phyloP scores from a whole-genome alignment of 1,140 invertebrate species.

The Drosophila sturtevanti region DNA sequence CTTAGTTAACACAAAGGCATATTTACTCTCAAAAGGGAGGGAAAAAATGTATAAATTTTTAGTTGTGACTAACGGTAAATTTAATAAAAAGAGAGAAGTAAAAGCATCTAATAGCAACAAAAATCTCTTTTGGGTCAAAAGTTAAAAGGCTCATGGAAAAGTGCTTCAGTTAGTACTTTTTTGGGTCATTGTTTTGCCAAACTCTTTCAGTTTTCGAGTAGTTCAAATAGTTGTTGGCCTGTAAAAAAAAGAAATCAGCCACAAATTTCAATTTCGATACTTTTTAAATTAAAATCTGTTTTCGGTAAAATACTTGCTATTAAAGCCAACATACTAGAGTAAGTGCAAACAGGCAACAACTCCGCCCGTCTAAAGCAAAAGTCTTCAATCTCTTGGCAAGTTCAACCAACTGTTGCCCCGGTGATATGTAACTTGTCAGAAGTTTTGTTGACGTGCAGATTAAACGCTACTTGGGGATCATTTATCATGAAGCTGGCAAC shows the following conservation, averaged over 20 bases:
- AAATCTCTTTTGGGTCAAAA: conserved; percentile 42
- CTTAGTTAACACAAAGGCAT: conserved; percentile 79
- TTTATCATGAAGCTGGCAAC: conserved; percentile 63
- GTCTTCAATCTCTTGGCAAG: conserved; percentile 28
- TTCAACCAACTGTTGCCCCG: conserved; percentile 72
- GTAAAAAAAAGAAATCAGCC: background rate
- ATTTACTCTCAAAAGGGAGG: conserved; percentile 64
- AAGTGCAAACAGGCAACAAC: background rate
- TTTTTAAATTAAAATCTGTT: conserved; percentile 26
- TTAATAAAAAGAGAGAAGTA: conserved; percentile 60
- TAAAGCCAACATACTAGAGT: conserved; percentile 24
- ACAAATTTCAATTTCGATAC: conserved; percentile 6
- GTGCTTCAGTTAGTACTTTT: conserved; percentile 43
- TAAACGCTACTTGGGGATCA: conserved; percentile 62
- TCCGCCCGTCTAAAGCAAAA: background rate
- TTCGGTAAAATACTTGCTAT: conserved; percentile 36
- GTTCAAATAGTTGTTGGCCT: conserved; percentile 18
- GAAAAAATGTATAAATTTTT: conserved; percentile 75
- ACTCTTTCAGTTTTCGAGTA: conserved; percentile 30
- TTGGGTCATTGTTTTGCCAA: conserved; percentile 17
- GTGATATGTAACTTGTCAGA: conserved; percentile 75
- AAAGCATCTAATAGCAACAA: background rate
- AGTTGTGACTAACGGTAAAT: conserved; percentile 57
- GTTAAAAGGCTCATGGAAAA: conserved; percentile 39
- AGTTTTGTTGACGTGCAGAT: conserved; percentile 74